Conservation (phyloP, 2,113 vertebrate species). For the Corydoras maculifer region DNA sequence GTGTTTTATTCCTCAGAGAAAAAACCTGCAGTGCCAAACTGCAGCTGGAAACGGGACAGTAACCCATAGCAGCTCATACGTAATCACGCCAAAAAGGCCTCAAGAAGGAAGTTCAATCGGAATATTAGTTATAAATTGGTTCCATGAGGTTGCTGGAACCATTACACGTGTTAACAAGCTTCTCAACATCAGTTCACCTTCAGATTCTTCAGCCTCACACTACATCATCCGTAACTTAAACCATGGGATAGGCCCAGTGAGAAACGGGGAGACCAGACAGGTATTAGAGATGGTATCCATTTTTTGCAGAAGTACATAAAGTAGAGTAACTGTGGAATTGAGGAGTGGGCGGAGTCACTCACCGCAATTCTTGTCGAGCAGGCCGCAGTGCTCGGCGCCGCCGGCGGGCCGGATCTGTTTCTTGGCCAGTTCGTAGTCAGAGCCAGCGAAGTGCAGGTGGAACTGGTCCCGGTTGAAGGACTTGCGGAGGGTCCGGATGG, state of each 20-base stretch:
- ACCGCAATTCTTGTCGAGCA: slow-evolving; percentile 81
- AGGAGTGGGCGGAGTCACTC: slow-evolving; percentile 49
- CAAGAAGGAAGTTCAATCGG: not conserved
- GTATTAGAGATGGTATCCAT: too few species aligned
- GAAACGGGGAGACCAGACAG: too few species aligned
- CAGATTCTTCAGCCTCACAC: too few species aligned
- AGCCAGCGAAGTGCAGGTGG: slow-evolving; percentile 78
- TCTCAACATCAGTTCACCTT: not conserved
- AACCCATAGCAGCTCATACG: not conserved
- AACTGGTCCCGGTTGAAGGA: slow-evolving; percentile 89
- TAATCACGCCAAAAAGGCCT: not conserved
- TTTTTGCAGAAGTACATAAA: too few species aligned
- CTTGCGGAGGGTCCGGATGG: slow-evolving; percentile 82
- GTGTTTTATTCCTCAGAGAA: not conserved
- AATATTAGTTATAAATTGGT: not conserved
- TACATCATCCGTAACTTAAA: too few species aligned
- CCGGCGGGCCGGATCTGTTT: slow-evolving; percentile 61
- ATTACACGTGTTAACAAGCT: not conserved
- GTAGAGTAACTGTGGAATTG: too few species aligned
- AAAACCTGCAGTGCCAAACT: not conserved
- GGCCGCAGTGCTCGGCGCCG: slow-evolving; percentile 67
- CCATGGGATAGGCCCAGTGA: too few species aligned
- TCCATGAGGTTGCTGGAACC: too few species aligned
- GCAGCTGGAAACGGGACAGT: not conserved
- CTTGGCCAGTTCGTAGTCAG: slow-evolving; percentile 74